phyloP scores from a whole-genome alignment of 2,113 vertebrate species.

The Pelvicachromis taeniatus region DNA sequence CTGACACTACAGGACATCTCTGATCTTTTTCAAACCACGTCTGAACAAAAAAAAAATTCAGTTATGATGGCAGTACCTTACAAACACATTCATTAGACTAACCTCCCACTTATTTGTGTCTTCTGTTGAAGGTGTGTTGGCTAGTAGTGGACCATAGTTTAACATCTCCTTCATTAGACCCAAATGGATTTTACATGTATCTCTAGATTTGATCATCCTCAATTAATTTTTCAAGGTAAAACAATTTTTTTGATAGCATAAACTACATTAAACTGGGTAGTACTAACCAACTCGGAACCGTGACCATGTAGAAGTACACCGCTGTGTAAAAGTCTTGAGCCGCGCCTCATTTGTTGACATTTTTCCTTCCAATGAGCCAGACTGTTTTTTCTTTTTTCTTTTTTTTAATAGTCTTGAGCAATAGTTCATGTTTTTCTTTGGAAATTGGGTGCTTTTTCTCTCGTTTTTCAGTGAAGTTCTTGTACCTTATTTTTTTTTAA shows the following conservation, averaged over 20 bases:
- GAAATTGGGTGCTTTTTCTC: neutral
- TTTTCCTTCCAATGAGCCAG: neutral
- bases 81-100: neutral
- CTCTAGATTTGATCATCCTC: neutral
- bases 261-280: neutral
- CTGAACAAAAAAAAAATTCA: rapidly evolving
- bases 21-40: neutral
- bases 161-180: neutral
- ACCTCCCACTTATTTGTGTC: neutral
- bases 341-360: neutral
- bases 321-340: neutral
- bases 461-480: neutral
- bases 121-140: neutral
- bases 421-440: neutral
- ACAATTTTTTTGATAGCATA: neutral
- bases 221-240: neutral
- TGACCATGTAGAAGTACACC: neutral
- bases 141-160: rapidly evolving
- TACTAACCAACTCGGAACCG: neutral
- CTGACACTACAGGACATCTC: neutral
- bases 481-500: neutral
- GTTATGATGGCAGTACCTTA: neutral
- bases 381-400: rapidly evolving
- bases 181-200: rapidly evolving
- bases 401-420: neutral